Evolutionary conservation across 1,140 invertebrate genomes (phyloP), one percentile per base, ranked within the genome.

Genomic region (Drosophila ananassae): DNA sequence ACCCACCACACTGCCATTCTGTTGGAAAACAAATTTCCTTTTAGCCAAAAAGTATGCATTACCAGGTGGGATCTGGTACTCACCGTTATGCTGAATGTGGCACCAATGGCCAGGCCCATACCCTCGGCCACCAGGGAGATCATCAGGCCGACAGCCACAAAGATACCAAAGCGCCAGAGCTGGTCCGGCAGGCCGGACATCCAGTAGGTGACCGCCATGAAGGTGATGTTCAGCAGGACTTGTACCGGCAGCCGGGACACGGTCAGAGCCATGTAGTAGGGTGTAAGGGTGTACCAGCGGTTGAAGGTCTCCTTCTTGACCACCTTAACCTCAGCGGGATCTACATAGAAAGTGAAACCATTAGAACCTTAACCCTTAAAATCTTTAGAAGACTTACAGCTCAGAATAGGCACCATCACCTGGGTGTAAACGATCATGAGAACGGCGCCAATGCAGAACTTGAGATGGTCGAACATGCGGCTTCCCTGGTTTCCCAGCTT

Each of bases 251-350:
- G 62, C 50, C 93, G 94, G 0, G 96, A 96, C 24, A 97, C 92
- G 0, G 95, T 96, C 57, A 96, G 92, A 0, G 96, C 96, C 22
- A 95, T 92, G 80, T 96, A 97, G 92, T 97, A 97, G 0, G 96
- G 95, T 46, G 94, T 94, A 0, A 97, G 91, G 34, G 94, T 94
- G 92, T 97, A 97, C 96, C 96, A 97, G 69, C 96, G 94, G 91
- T 97, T 97, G 57, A 97, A 95, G 83, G 96, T 95, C 92, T 97
- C 96, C 90, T 96, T 94, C 60, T 96, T 95, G 67, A 97, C 95
- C 24, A 97, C 93, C 77, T 95, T 95, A 63, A 97, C 95, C 93
- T 97, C 96, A 83, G 94, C 92, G 0, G 96, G 96, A 94, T 96
- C 96, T 97, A 91, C 4, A 93, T 92, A 30, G 12, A 1, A 13